phyloP scores from a whole-genome alignment of 2,888 invertebrate species.

The Poecilus cupreus region DNA sequence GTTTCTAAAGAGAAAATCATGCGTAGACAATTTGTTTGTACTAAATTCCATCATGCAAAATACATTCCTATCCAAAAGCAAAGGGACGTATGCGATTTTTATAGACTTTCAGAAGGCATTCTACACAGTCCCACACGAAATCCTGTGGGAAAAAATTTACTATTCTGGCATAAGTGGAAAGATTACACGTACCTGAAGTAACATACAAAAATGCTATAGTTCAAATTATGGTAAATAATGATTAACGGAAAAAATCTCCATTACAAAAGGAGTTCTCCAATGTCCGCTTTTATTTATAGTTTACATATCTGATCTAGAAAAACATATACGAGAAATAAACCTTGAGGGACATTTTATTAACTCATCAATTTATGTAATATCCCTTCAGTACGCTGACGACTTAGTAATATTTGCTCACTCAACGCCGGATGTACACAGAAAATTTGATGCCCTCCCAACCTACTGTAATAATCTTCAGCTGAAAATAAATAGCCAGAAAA shows the following conservation, averaged over 20 bases:
- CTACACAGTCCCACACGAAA: conserved; percentile 5
- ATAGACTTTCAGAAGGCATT: conserved; percentile 49
- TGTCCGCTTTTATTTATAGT: background rate
- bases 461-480: background rate
- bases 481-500: background rate
- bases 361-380: background rate
- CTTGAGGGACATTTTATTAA: background rate
- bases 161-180: background rate
- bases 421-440: conserved; percentile 14
- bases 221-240: background rate
- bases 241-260: background rate
- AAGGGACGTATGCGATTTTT: conserved; percentile 15
- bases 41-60: background rate
- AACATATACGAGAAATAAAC: background rate
- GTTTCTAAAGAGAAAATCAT: conserved; percentile 10
- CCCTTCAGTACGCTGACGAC: conserved; percentile 21
- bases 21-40: conserved; percentile 20
- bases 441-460: background rate
- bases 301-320: background rate
- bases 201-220: background rate
- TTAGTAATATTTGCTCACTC: conserved; percentile 1
- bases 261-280: conserved; percentile 4
- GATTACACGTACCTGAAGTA: background rate
- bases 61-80: background rate
- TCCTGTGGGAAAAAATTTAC: conserved; percentile 38